Evolutionary conservation across 2,888 invertebrate genomes (phyloP).

Genomic region (Nomada flava): DNA sequence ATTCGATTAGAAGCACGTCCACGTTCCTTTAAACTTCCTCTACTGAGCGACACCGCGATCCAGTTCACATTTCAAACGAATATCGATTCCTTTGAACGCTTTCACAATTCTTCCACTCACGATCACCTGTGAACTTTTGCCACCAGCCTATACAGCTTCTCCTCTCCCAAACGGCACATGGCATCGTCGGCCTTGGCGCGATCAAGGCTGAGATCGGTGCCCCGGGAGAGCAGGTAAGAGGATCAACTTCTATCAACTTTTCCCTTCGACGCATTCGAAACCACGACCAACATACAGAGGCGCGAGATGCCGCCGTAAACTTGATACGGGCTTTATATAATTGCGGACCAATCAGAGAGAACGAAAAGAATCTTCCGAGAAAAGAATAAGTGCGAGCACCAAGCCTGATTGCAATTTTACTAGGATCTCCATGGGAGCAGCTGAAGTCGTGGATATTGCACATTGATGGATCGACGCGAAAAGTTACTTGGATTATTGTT

Average conservation of each 20-base stretch:
- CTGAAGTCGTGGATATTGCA: neutral
- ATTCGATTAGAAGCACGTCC: no score
- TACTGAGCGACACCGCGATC: neutral
- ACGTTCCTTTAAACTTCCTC: no score
- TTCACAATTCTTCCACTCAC: conserved; percentile 3
- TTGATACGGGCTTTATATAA: neutral
- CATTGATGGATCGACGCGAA: no score
- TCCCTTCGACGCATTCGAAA: neutral
- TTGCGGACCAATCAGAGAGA: neutral
- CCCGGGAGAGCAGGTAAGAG: neutral
- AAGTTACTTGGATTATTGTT: neutral
- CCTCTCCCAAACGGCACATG: conserved; percentile 1
- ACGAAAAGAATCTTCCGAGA: neutral
- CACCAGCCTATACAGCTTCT: neutral
- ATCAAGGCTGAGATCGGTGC: neutral
- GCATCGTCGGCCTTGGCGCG: conserved; percentile 1
- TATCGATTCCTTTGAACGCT: neutral
- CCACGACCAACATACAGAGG: neutral
- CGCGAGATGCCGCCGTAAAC: neutral
- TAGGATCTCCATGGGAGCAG: no score
- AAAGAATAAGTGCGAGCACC: neutral
- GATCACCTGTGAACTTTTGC: neutral
- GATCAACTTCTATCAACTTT: conserved; percentile 40
- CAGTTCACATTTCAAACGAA: conserved; percentile 1
- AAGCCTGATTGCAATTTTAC: no score